Base-by-base conservation (phyloP, 2,888 invertebrate genomes). In the Brenthis hecate region DNA sequence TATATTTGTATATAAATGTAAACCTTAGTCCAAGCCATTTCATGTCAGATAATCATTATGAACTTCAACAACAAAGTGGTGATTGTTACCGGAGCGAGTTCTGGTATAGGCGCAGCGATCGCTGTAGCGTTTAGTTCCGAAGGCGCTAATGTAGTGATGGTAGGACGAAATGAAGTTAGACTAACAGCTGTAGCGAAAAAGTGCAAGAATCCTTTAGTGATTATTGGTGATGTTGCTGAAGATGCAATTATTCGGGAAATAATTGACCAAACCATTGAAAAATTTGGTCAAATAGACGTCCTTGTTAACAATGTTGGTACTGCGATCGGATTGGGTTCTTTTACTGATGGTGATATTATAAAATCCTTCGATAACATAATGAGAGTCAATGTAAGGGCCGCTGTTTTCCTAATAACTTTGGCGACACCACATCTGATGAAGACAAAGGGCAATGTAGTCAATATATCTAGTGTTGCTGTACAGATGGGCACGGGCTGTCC, bases 21-120 rank as follows among this genome's bases (percentile, higher is more conserved):
- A 36, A 36, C 8, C 36, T 36, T 36, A 36, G 1, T 36, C 8
- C 48, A 48, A 23, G 8, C 5, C 14, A n/a, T 48, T n/a, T n/a
- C 11, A 19, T 23, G 23, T 19, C 5, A 48, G 23, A 14, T 19
- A 13, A 23, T 13, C 58, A 58, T 14, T 4, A 58, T 58, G 58
- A 56, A 19, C n/a, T 68, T 56, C 19, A 54, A 47, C 32, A 64
- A 63, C 32, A 66, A 70, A 43, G 70, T 66, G 1, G 70, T 70
- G 1, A 65, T 87, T 3, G 75, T 87, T 1, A 87, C 85, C 0
- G 85, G 87, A 0, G 80, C 79, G 1, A 85, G 85, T 63, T 81
- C 85, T 0, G 86, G 86, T 13, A 87, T 88, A 14, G 87, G 87
- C 2, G 87, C 85, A 0, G 78, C 78, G 0, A 77, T 80, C 0